Conservation (phyloP, 1,140 invertebrate species). For the Dryas iulia region DNA sequence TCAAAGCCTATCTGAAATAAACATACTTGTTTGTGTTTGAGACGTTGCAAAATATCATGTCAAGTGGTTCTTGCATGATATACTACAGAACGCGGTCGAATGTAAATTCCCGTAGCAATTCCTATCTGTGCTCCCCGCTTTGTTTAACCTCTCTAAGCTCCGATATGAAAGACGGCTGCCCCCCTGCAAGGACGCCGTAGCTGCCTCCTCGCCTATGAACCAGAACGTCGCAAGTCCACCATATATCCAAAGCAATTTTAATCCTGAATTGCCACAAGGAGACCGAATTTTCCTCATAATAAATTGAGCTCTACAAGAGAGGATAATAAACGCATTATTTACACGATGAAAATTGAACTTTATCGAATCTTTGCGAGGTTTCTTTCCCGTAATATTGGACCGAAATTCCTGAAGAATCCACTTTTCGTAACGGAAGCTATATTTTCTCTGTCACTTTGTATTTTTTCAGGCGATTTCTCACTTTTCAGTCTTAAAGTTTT, state of each 20-base stretch:
- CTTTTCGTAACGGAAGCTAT: conserved; percentile 4
- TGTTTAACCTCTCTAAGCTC: conserved; percentile 56
- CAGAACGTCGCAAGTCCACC: conserved; percentile 36
- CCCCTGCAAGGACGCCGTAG: conserved; percentile 45
- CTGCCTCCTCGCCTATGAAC: conserved; percentile 25
- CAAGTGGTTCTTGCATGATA: conserved; percentile 17
- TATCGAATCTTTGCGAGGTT: conserved; percentile 23
- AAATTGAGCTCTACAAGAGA: conserved; percentile 4
- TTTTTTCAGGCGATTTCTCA: conserved; percentile 31
- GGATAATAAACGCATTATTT: conserved; percentile 32
- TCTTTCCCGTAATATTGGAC: conserved; percentile 12
- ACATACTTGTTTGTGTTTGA: conserved; percentile 7
- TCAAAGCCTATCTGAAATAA: conserved; percentile 6
- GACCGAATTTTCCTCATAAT: conserved; percentile 8
- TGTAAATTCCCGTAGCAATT: conserved; percentile 37
- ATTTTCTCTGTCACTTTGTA: conserved; percentile 8
- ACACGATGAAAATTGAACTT: conserved; percentile 25
- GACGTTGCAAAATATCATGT: conserved; percentile 14
- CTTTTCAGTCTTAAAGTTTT: conserved; percentile 35
- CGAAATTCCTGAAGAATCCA: conserved; percentile 9
- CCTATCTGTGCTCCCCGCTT: conserved; percentile 40
- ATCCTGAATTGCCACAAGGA: conserved; percentile 11
- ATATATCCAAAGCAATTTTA: conserved; percentile 16
- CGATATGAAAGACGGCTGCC: conserved; percentile 63
- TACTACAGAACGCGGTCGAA: conserved; percentile 16